phyloP scores from a whole-genome alignment of 2,888 invertebrate genomes.

The Drosophila melanosoma region DNA sequence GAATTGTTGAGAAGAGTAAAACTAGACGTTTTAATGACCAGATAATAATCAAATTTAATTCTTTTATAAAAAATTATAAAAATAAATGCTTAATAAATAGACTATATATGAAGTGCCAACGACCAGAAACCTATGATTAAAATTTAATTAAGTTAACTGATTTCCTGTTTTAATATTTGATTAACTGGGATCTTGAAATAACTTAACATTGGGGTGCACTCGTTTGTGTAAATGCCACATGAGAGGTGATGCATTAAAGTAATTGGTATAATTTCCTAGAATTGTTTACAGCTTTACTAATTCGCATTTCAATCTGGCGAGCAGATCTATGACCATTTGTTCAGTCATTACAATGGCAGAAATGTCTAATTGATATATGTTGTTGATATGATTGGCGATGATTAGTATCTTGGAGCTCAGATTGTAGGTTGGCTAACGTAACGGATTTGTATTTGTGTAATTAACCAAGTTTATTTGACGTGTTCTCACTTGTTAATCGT shows the following conservation, averaged over 20 bases:
- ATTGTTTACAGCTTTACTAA: conserved; percentile 37
- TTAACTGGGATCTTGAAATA: background rate
- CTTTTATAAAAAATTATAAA: no score
- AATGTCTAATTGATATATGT: conserved; percentile 39
- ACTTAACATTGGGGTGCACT: background rate
- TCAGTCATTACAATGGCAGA: conserved; percentile 37
- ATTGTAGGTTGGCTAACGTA: conserved; percentile 10
- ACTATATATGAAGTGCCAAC: background rate
- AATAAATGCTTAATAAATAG: no score
- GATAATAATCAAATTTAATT: background rate
- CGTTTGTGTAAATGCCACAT: background rate
- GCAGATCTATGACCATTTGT: conserved; percentile 9
- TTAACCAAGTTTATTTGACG: conserved; percentile 42
- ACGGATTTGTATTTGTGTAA: conserved; percentile 34
- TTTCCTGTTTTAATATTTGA: background rate
- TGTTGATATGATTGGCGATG: conserved; percentile 59
- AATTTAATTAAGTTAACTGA: background rate
- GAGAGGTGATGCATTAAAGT: conserved; percentile 21
- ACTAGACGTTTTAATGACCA: background rate
- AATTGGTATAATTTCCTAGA: conserved; percentile 52
- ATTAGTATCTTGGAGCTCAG: conserved; percentile 32
- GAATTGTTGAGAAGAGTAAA: background rate
- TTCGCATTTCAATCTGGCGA: conserved; percentile 31
- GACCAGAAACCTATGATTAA: background rate
- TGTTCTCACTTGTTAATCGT: conserved; percentile 55